phyloP scores from a whole-genome alignment of 53 echinoderm and acorn worm species.

The Paracentrotus lividus region DNA sequence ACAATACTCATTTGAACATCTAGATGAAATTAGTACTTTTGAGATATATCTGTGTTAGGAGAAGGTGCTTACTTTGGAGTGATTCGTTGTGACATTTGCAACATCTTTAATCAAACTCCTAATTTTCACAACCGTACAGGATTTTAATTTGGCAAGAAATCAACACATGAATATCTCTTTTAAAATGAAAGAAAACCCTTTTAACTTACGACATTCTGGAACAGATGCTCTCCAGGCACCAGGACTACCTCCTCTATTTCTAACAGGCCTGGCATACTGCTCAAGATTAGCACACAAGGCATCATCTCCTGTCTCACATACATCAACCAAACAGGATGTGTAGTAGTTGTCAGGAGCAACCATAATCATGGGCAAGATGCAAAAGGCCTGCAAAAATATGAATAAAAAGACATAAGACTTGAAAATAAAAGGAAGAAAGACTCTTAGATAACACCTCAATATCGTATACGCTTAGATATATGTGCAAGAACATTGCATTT shows the following conservation, averaged over 20 bases:
- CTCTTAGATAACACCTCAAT: too few species aligned
- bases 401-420: not conserved
- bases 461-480: not conserved
- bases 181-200: not conserved
- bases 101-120: too few species aligned
- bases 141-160: too few species aligned
- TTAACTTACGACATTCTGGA: conserved; percentile 85
- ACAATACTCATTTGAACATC: too few species aligned
- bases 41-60: too few species aligned
- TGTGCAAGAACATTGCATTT: too few species aligned
- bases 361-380: conserved; percentile 79
- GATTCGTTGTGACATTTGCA: too few species aligned
- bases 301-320: conserved; percentile 86
- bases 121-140: too few species aligned
- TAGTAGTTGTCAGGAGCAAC: conserved; percentile 75
- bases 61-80: too few species aligned
- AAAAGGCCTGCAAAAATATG: conserved; percentile 77
- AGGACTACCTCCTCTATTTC: conserved; percentile 71
- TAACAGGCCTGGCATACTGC: conserved; percentile 77
- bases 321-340: conserved; percentile 84
- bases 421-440: not conserved
- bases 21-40: too few species aligned
- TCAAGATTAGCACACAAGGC: conserved; percentile 81
- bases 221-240: conserved; percentile 76
- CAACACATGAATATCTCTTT: not conserved